Evolutionary conservation across 2,797 vertebrate genomes (phyloP).

Genomic region (Zalophus californianus): DNA sequence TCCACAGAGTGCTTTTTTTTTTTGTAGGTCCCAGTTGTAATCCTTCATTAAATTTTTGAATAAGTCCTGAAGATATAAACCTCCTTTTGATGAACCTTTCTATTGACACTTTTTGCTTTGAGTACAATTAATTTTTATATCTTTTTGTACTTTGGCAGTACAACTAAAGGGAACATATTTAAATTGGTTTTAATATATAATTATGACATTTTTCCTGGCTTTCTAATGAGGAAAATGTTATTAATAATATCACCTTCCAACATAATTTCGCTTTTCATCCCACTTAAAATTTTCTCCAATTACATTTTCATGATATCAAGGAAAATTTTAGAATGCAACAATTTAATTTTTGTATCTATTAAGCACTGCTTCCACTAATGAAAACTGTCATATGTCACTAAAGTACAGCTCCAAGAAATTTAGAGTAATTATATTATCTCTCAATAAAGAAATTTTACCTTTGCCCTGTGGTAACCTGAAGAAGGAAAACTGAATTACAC

Average conservation of each 20-base stretch:
- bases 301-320: constrained; percentile 47
- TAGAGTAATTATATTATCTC: not conserved
- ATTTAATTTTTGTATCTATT: constrained; percentile 32
- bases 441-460: constrained; percentile 10
- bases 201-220: constrained; percentile 40
- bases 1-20: constrained; percentile 60
- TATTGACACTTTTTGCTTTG: constrained; percentile 45
- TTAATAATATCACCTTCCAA: constrained; percentile 41
- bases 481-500: not conserved
- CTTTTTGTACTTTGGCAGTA: constrained; percentile 54
- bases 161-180: constrained; percentile 52
- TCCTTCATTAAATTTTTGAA: constrained; percentile 83
- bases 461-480: not conserved
- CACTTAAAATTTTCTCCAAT: constrained; percentile 47
- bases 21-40: constrained; percentile 73
- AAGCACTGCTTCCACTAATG: not conserved
- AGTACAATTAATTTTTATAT: constrained; percentile 76
- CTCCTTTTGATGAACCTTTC: constrained; percentile 46
- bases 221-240: constrained; percentile 44
- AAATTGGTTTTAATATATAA: constrained; percentile 57
- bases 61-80: constrained; percentile 73
- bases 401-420: not conserved
- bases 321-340: not conserved
- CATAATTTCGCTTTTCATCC: constrained; percentile 49
- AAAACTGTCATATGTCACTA: not conserved